phyloP scores from a whole-genome alignment of 2,888 invertebrate genomes.

The Doris montereyensis region DNA sequence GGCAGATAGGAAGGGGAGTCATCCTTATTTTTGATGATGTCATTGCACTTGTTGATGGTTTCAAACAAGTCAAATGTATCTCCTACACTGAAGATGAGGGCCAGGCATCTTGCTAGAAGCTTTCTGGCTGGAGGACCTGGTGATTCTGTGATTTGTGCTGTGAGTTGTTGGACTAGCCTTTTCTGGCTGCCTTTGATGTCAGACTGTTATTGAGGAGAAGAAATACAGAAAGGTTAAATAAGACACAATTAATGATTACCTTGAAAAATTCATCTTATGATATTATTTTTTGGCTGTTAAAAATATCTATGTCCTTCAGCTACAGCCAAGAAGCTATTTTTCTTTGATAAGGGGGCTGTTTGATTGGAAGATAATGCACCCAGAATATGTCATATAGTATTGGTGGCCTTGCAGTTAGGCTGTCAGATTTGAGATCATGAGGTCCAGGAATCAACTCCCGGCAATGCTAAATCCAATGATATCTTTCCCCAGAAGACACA shows the following conservation, averaged over 20 bases:
- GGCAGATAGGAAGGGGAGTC: constrained; percentile 96
- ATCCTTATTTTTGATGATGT: constrained; percentile 95
- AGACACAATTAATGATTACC: background rate
- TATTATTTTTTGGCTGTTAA: background rate
- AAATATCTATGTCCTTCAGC: background rate
- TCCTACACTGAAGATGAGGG: constrained; percentile 95
- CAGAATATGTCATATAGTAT: too few species aligned
- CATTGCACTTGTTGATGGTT: constrained; percentile 98
- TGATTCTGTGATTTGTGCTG: constrained; percentile 86
- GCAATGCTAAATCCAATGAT: too few species aligned
- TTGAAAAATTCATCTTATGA: background rate
- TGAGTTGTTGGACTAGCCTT: constrained; percentile 93
- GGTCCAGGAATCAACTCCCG: too few species aligned
- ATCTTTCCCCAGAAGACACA: too few species aligned
- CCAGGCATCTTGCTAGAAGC: constrained; percentile 90
- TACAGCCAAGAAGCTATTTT: too few species aligned
- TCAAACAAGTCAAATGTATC: constrained; percentile 97
- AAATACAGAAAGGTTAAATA: background rate
- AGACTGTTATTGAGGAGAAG: constrained; percentile 78
- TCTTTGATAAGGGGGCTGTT: too few species aligned
- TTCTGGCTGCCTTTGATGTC: constrained; percentile 98
- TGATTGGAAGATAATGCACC: too few species aligned
- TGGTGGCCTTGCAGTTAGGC: too few species aligned
- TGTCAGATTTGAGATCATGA: too few species aligned
- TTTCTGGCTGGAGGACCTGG: constrained; percentile 95